Evolutionary conservation across 23 tunicate genomes (phyloP).

Genomic region (Clavelina lepadiformis): DNA sequence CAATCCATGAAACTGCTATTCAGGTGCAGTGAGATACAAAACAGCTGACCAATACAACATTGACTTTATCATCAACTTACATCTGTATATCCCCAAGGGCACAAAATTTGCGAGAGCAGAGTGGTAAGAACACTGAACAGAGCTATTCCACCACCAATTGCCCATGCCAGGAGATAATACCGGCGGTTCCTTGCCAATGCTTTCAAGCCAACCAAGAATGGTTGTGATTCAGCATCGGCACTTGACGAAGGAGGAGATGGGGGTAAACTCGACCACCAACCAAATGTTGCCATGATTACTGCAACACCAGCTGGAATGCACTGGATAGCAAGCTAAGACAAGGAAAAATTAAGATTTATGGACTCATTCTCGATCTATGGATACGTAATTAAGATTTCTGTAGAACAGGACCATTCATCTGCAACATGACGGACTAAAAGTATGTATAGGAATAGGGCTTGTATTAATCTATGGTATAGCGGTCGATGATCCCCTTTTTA

Average conservation of each 20-base stretch:
- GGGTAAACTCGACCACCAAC: constrained; percentile 73
- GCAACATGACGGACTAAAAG: too few relatives aligned
- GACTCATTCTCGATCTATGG: too few relatives aligned
- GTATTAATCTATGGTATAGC: too few relatives aligned
- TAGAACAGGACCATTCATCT: too few relatives aligned
- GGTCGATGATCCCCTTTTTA: too few relatives aligned
- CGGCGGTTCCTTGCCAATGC: constrained; percentile 31
- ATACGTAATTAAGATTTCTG: too few relatives aligned
- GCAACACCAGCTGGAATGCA: constrained; percentile 71
- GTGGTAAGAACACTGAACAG: constrained; percentile 89
- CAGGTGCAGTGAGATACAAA: too few relatives aligned
- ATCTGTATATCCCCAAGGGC: constrained; percentile 93
- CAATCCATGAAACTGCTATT: too few relatives aligned
- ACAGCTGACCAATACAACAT: too few relatives aligned
- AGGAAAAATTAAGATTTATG: too few relatives aligned
- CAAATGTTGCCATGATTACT: constrained; percentile 87
- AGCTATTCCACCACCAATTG: constrained; percentile 84
- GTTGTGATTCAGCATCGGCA: constrained; percentile 62
- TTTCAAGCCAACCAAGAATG: constrained; percentile 63
- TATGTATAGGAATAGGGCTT: too few relatives aligned
- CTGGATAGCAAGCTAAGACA: constrained; percentile 49
- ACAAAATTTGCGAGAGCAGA: constrained; percentile 76
- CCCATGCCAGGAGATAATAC: constrained; percentile 52
- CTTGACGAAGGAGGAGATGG: constrained; percentile 73
- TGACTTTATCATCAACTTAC: too few relatives aligned